phyloP scores from a whole-genome alignment of 2,888 invertebrate genomes.

The Microplitis deprimator region DNA sequence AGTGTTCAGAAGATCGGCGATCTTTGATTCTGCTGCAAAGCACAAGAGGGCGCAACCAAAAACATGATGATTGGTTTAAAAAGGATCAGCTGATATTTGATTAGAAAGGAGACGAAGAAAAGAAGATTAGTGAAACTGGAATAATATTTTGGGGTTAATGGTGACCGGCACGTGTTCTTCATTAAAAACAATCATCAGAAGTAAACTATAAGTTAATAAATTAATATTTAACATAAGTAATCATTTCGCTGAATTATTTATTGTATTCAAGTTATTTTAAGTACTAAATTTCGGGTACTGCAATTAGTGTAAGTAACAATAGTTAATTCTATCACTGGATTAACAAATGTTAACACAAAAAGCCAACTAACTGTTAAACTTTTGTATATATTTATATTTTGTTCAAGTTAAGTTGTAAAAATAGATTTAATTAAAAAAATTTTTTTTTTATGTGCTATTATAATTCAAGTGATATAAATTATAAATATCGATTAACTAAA shows the following conservation, averaged over 20 bases:
- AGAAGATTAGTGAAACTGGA: background rate
- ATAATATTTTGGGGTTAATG: background rate
- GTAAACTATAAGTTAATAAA: background rate
- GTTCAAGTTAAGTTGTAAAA: too few relatives aligned
- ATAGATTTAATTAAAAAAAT: too few relatives aligned
- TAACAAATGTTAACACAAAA: background rate
- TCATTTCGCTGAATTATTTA: background rate
- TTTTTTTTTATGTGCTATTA: too few relatives aligned
- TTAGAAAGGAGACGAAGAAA: background rate
- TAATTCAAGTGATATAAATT: too few relatives aligned
- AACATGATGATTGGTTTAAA: background rate
- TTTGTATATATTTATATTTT: background rate
- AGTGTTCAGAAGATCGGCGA: background rate
- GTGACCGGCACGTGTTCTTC: background rate
- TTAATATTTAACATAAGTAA: background rate
- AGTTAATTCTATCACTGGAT: background rate
- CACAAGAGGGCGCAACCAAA: background rate
- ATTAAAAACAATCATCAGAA: background rate
- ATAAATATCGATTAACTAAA: too few relatives aligned
- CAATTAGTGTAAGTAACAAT: background rate
- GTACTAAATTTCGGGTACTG: background rate
- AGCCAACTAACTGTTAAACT: background rate
- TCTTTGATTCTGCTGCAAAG: background rate
- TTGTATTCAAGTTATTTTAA: background rate
- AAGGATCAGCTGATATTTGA: background rate